phyloP scores from a whole-genome alignment of 1,140 invertebrate species.

The Dendrolimus punctatus region DNA sequence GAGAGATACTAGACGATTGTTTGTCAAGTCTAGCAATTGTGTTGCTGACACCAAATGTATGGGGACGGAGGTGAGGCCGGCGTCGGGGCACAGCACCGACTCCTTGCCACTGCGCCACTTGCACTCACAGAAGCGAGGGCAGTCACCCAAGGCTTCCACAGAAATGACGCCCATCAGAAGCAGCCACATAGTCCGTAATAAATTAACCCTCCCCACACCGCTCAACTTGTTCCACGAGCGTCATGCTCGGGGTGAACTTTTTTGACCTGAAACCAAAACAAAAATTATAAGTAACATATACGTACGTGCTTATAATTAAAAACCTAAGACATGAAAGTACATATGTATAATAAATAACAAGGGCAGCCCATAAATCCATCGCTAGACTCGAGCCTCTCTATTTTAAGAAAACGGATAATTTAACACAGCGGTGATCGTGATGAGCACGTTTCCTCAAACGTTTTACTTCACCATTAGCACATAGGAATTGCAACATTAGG shows the following conservation, averaged over 20 bases:
- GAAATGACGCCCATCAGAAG: conserved; percentile 52
- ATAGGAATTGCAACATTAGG: no score
- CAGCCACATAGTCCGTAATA: conserved; percentile 58
- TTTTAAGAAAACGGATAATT: no score
- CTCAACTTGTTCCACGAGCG: conserved; percentile 45
- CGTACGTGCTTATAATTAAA: no score
- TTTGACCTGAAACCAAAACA: conserved; percentile 20
- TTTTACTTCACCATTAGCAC: no score
- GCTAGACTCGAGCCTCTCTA: no score
- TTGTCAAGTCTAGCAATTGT: conserved; percentile 83
- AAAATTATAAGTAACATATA: no score
- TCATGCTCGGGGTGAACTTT: conserved; percentile 43
- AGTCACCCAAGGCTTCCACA: conserved; percentile 70
- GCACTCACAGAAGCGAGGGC: conserved; percentile 84
- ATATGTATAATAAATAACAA: no score
- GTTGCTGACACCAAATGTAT: conserved; percentile 80
- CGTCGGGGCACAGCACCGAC: conserved; percentile 82
- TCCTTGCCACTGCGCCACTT: conserved; percentile 91
- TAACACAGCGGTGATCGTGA: no score
- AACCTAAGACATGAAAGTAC: no score
- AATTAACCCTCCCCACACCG: conserved; percentile 53
- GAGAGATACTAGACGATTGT: conserved; percentile 78
- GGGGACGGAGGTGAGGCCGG: conserved; percentile 80
- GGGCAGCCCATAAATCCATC: no score
- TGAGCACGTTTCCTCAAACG: no score